Base-by-base conservation (phyloP, 2,797 vertebrate species). In the Setipinna tenuifilis region DNA sequence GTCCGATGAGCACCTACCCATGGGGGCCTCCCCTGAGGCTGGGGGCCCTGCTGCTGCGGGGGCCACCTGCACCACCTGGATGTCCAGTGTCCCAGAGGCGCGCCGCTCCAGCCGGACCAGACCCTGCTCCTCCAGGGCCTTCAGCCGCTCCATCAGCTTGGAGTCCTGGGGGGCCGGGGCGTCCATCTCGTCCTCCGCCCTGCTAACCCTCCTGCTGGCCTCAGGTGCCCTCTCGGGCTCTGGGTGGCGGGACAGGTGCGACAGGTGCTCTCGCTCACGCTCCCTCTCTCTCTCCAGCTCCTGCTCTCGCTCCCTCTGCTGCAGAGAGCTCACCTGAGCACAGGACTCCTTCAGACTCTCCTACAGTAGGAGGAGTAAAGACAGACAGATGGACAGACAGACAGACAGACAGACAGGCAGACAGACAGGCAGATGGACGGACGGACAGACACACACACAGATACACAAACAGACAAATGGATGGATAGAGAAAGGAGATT, bases 121-220 rank as follows among this genome's bases (percentile, higher is more conserved):
- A 0, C 98, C 98, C 88, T 96, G 96, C 82, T 98, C 96, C 94
- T 98, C 95, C 89, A 99, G 94, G 89, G 98, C 96, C 62, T 89
- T 95, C 91, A 98, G 92, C 90, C 96, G 97, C 87, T 92, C 93
- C 93, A 98, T 97, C 89, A 98, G 92, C 41, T 96, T 95, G 0
- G 95, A 94, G 1, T 89, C 5, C 0, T 80, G 86, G 59, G 92
- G 5, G 0, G 16, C 0, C 68, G 86, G 57, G 91, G 17, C 0
- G 17, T 95, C 93, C 85, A 89, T 89, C 91, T 93, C n/a, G 7
- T 91, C 86, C 94, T 85, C 88, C 95, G 1, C 92, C 81, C 89
- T 25, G 19, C n/a, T 31, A n/a, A 31, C 46, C 23, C 41, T 14
- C 21, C 28, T 86, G 16, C 83, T 62, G 61, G 1, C 71, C 17